phyloP scores from a whole-genome alignment of 2,797 vertebrate genomes.

The Remorina albescens region DNA sequence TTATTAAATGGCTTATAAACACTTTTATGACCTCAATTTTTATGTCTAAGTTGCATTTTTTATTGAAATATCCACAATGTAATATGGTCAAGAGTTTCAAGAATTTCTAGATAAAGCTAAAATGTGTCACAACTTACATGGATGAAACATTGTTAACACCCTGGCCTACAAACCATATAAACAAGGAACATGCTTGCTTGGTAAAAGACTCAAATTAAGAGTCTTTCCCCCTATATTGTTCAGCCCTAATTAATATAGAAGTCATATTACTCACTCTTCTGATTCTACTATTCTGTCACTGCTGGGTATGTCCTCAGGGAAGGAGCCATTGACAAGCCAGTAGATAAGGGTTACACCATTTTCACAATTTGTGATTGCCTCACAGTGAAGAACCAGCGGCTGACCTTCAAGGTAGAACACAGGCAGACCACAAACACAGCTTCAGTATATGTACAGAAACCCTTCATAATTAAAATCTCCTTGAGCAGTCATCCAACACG shows the following conservation, averaged over 20 bases:
- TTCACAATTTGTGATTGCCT: constrained; percentile 50
- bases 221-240: no score
- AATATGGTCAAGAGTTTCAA: no score
- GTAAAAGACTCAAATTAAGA: no score
- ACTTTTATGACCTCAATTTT: no score
- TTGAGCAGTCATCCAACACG: background rate
- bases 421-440: background rate
- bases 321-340: constrained; percentile 87
- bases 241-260: no score
- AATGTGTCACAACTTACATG: no score
- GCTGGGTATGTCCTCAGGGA: constrained; percentile 78
- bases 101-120: no score
- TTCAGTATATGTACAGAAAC: background rate
- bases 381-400: constrained; percentile 68
- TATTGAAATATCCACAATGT: no score
- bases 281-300: constrained; percentile 71
- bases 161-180: no score
- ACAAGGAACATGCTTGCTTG: no score
- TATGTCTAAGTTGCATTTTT: no score
- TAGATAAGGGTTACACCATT: constrained; percentile 78
- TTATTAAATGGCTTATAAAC: background rate
- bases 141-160: no score
- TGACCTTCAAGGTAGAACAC: constrained; percentile 61
- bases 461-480: background rate
- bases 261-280: constrained; percentile 72